Percentiles rank a stretch among this genome's conserved stretches.
These are phyloP conservation scores for Theonella swinhoei DNA, from an alignment of 37 sponge, comb jelly and placozoan species.

Conservation along the genomic window DNA sequence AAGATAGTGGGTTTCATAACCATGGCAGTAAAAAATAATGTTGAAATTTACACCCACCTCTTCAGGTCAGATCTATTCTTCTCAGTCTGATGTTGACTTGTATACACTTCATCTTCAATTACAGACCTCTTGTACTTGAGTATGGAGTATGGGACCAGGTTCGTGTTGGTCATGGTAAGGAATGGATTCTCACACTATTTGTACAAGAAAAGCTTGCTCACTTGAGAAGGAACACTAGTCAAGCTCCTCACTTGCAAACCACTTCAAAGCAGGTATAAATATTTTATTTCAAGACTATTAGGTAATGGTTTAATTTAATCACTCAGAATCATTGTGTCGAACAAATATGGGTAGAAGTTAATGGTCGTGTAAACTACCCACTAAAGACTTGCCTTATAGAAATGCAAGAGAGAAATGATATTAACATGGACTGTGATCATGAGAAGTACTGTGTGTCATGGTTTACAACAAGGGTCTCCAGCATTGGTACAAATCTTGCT, in stretches of 20 bases:
- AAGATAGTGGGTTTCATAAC: constrained; percentile 62
- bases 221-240: constrained; percentile 22
- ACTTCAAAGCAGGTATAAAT: constrained; percentile 53
- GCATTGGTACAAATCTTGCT: constrained; percentile 30
- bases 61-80: constrained; percentile 24
- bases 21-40: constrained; percentile 69
- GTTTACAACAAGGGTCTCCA: constrained; percentile 25
- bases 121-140: constrained; percentile 52
- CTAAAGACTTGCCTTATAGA: constrained; percentile 38
- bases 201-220: constrained; percentile 60
- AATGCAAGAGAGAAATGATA: constrained; percentile 31
- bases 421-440: constrained; percentile 16
- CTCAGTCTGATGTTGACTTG: background rate
- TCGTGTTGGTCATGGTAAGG: constrained; percentile 73
- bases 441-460: constrained; percentile 65
- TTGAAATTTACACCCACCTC: constrained; percentile 48
- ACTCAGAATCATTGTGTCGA: constrained; percentile 61
- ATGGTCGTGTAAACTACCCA: no score
- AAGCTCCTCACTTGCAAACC: constrained; percentile 42
- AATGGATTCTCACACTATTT: constrained; percentile 57
- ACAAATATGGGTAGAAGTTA: constrained; percentile 64
- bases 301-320: no score
- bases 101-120: background rate
- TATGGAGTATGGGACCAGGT: constrained; percentile 76
- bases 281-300: no score